Evolutionary conservation across 2,888 invertebrate species (phyloP), one percentile per base, ranked within the genome.

Genomic region (Stenchaetothrips biformis): DNA sequence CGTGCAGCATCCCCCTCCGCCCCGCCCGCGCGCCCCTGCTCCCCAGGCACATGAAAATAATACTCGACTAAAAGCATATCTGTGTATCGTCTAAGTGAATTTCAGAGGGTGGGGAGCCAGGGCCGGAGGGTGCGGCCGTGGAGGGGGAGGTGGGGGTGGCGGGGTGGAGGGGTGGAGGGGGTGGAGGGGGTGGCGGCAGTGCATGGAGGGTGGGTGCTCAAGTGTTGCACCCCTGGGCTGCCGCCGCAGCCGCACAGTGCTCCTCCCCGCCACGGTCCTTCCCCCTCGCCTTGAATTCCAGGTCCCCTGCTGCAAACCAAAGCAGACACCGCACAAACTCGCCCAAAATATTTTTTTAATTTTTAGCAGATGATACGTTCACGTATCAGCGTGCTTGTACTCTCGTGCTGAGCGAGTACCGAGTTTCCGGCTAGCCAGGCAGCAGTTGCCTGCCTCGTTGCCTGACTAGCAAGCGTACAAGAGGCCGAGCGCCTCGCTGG

Each of bases 21-120:
- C 79, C 81, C 79, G 78, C 53, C 53, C 62, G 48, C 78, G 59
- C 53, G 37, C 74, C 48, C 77, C 79, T 80, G 59, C 80, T 79
- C 82, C 83, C 82, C 81, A 83, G 81, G 82, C 82, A 82, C 83
- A 84, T 83, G 84, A 85, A 84, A 84, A 85, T 85, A 85, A 85
- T 85, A 84, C 84, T 83, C 83, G 83, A 83, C 84, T 85, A 84
- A 85, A 85, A 85, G 85, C 85, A 85, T 85, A 85, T 84, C 85
- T 85, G 84, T 85, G 85, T 85, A 74, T 74, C 67, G 67, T 74
- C 67, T 74, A 74, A 74, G 67, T 74, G 67, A 74, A 74, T 74
- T 74, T 74, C 67, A 74, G 67, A 74, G 67, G 67, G 25, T 74
- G 67, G 67, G 67, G 59, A 59, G 59, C 18, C 6, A 59, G 59